A percentile compares a stretch with the other conserved stretches of the same genome.
These are phyloP conservation scores for Deroptyus accipitrinus DNA, from an alignment of 2,113 vertebrate species.

Conservation along the genomic window DNA sequence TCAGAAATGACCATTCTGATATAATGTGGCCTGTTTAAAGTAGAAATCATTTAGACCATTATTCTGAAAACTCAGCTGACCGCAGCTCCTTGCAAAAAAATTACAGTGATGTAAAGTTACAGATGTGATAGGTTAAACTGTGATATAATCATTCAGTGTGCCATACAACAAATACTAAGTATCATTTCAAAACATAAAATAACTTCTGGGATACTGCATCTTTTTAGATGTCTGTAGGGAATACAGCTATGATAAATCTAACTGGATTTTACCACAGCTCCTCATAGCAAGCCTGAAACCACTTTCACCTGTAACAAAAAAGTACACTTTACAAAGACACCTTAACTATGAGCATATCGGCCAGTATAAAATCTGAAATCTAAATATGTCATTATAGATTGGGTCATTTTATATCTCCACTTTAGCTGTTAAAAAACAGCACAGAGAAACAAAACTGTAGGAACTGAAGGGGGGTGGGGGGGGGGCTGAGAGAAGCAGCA, in stretches of 20 bases:
- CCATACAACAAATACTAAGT: neutral
- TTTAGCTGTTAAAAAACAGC: slow-evolving; percentile 1
- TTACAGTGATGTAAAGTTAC: neutral
- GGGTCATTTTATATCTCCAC: slow-evolving; percentile 33
- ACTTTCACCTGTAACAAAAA: neutral
- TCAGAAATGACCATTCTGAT: neutral
- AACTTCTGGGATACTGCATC: neutral
- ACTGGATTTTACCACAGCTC: neutral
- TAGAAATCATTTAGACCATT: neutral
- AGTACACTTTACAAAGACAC: neutral
- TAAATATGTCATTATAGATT: slow-evolving; percentile 37
- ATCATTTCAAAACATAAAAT: neutral
- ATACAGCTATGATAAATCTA: neutral
- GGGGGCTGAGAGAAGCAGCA: neutral
- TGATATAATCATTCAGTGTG: neutral
- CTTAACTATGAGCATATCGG: slow-evolving; percentile 12
- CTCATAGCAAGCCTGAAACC: neutral
- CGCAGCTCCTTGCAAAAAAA: neutral
- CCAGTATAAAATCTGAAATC: slow-evolving; percentile 4
- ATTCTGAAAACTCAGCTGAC: neutral
- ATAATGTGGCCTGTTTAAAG: neutral
- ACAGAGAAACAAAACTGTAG: neutral
- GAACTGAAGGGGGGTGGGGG: neutral
- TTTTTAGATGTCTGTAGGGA: neutral
- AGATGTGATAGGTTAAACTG: neutral